Conservation (phyloP, 1,140 invertebrate genomes). For the Zophobas atratus region DNA sequence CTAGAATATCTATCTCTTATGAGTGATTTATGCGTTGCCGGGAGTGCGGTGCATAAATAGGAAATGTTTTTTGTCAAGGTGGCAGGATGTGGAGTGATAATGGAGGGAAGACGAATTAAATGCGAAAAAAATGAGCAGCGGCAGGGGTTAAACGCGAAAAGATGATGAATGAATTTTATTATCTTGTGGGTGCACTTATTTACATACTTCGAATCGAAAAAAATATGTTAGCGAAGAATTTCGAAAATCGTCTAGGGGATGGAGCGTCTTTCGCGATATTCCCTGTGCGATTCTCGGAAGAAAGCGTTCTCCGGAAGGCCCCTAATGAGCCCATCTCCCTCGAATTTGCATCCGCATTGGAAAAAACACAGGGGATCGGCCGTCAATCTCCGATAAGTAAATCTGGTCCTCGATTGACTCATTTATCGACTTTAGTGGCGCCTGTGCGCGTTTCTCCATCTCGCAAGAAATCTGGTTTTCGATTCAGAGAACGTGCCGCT, state of each 20-base stretch:
- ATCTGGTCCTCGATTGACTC: conserved; percentile 41
- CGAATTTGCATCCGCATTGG: neutral
- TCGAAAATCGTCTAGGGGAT: too few species aligned
- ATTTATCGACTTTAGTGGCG: conserved; percentile 41
- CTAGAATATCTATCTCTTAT: conserved; percentile 31
- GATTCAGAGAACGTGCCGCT: conserved; percentile 52
- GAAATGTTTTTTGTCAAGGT: conserved; percentile 18
- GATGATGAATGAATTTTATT: too few species aligned
- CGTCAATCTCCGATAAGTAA: conserved; percentile 36
- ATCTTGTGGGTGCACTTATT: too few species aligned
- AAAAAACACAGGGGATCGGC: neutral
- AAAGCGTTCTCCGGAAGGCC: too few species aligned
- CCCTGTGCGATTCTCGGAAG: too few species aligned
- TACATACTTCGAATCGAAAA: too few species aligned
- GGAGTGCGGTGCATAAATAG: conserved; percentile 18
- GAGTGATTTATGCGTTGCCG: conserved; percentile 24
- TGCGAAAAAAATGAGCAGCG: neutral
- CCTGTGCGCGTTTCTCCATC: conserved; percentile 30
- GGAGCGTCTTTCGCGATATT: too few species aligned
- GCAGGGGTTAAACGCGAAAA: neutral
- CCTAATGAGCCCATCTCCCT: too few species aligned
- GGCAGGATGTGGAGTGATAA: neutral
- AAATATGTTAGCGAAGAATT: too few species aligned
- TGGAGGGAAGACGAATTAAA: too few species aligned
- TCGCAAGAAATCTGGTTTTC: conserved; percentile 45